Conservation (phyloP, 2,113 vertebrate genomes). For the Plecturocebus donacophilus region DNA sequence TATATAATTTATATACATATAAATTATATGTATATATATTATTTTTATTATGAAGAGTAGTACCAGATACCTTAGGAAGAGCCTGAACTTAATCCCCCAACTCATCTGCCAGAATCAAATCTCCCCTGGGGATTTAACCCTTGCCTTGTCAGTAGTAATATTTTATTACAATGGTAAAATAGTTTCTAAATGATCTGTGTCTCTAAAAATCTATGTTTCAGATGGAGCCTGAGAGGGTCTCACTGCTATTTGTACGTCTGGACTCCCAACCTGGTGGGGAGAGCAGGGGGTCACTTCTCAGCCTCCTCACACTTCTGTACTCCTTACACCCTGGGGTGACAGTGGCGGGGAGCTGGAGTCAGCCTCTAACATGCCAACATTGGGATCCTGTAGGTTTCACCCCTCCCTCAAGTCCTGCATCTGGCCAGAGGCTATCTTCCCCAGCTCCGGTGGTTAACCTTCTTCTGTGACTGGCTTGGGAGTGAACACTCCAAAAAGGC, state of each 20-base stretch:
- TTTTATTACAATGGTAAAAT: neutral
- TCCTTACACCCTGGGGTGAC: neutral
- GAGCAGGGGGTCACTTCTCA: neutral
- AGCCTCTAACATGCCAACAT: accelerated
- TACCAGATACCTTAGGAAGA: neutral
- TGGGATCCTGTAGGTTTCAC: neutral
- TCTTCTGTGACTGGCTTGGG: neutral
- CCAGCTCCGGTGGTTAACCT: accelerated
- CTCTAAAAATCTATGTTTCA: neutral
- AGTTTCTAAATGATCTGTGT: neutral
- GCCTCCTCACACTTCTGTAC: too few species aligned
- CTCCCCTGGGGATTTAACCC: neutral
- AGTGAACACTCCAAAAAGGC: neutral
- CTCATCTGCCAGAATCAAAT: neutral
- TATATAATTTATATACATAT: too few species aligned
- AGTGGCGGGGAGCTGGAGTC: accelerated
- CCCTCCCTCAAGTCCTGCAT: neutral
- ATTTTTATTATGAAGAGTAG: neutral
- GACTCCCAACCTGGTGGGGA: neutral
- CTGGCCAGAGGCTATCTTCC: neutral
- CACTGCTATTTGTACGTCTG: accelerated
- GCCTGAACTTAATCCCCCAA: neutral
- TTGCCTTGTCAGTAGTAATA: neutral
- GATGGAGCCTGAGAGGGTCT: neutral
- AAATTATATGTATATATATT: too few species aligned